Conservation (phyloP, 2,888 invertebrate genomes). For the Marasmarcha lunaedactyla region DNA sequence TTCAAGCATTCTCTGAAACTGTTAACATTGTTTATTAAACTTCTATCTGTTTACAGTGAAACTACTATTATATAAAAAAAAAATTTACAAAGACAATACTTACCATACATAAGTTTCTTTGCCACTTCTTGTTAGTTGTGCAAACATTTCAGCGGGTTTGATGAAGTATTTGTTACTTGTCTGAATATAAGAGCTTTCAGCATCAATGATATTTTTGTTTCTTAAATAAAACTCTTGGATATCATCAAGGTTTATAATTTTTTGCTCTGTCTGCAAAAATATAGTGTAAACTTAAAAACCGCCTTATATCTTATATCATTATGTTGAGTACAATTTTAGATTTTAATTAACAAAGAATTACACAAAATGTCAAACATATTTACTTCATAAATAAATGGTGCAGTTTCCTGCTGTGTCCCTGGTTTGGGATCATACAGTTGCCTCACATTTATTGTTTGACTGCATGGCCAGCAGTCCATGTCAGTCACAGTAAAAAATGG, state of each 20-base stretch:
- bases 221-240: conserved; percentile 70
- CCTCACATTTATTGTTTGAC: conserved; percentile 74
- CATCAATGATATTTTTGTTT: conserved; percentile 71
- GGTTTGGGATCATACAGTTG: conserved; percentile 72
- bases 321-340: no score
- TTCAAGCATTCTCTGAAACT: no score
- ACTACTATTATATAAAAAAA: not conserved
- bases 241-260: conserved; percentile 59
- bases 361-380: no score
- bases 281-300: no score
- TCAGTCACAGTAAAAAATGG: conserved; percentile 85
- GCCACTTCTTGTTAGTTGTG: conserved; percentile 22
- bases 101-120: conserved; percentile 44
- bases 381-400: conserved; percentile 72
- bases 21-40: no score
- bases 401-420: conserved; percentile 33
- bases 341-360: no score
- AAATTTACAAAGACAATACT: no score
- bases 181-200: conserved; percentile 72
- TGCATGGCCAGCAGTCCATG: conserved; percentile 89
- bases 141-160: conserved; percentile 45
- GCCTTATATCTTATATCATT: no score
- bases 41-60: not conserved
- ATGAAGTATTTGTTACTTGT: conserved; percentile 39
- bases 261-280: conserved; percentile 68